Evolutionary conservation across 37 sponge, comb jelly and placozoan species (phyloP), one percentile per base, ranked within the genome.

Genomic region (Crambe crambe): DNA sequence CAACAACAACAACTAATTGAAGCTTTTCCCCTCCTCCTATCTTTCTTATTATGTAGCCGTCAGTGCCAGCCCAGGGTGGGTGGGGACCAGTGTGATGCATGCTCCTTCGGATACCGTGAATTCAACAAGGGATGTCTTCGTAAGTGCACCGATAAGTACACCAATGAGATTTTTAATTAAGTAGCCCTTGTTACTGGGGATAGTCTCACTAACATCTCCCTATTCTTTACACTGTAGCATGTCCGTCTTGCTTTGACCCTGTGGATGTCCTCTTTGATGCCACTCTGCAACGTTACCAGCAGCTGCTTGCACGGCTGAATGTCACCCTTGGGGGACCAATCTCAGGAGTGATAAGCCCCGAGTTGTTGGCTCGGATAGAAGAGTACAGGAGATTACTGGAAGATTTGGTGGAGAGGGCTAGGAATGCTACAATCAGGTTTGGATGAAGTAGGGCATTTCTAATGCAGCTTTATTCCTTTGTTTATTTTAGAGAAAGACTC

Each of bases 11-110:
- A n/a, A n/a, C n/a, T n/a, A n/a, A n/a, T n/a, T n/a, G n/a, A n/a
- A n/a, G n/a, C n/a, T n/a, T n/a, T n/a, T n/a, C n/a, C n/a, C n/a
- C n/a, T n/a, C n/a, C n/a, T n/a, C n/a, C n/a, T n/a, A n/a, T n/a
- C n/a, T n/a, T n/a, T n/a, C n/a, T n/a, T n/a, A n/a, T n/a, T n/a
- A n/a, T n/a, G n/a, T n/a, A n/a, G n/a, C n/a, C n/a, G 83, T 38
- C 26, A 37, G 6, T 83, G 83, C 41, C 39, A 51, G 25, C 58
- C 76, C 17, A 67, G 66, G 20, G 76, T 47, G 21, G 30, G 9
- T 18, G 83, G 83, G 0, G 58, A 75, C 64, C 64, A 66, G 40
- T 83, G 83, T 74, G 75, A 83, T 26, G 29, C 18, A 3, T 83
- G 83, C 34, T 29, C 4, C 0, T n/a, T 42, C 54, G 83, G 71